Percentiles rank a stretch among this genome's conserved stretches.
Conservation (phyloP, 2,113 vertebrate species). For the Ailuropoda melanoleuca region DNA sequence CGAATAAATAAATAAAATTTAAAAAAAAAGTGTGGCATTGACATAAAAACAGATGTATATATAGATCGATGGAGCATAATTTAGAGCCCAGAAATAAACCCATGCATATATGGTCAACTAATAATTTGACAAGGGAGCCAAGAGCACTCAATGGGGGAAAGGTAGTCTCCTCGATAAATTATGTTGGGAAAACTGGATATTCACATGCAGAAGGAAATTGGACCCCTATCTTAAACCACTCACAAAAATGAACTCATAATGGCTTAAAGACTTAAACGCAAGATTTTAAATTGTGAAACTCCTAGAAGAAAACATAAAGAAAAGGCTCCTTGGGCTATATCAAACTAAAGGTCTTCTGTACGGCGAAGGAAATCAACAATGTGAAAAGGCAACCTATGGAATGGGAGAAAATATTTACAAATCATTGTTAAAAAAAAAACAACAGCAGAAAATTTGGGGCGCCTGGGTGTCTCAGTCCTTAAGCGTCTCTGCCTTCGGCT, state of each 20-base stretch:
- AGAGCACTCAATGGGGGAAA: not conserved
- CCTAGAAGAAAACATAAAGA: not conserved
- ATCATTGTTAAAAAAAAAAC: not conserved
- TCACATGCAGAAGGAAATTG: not conserved
- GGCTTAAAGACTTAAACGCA: not conserved
- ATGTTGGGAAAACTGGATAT: not conserved
- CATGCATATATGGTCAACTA: not conserved
- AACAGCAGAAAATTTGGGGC: no score
- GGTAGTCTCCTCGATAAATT: not conserved
- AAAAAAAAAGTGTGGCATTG: not conserved
- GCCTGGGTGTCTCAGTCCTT: no score
- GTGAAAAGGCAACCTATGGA: not conserved
- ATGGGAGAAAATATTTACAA: not conserved
- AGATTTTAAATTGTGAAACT: not conserved
- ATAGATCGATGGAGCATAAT: not conserved
- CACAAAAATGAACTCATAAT: not conserved
- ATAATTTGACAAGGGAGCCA: not conserved
- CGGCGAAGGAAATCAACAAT: not conserved
- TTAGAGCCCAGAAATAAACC: not conserved
- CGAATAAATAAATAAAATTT: no score
- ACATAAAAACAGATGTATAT: not conserved
- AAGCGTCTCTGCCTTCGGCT: no score
- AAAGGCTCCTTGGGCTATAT: not conserved
- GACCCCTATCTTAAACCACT: not conserved
- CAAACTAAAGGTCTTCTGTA: not conserved